phyloP scores from a whole-genome alignment of 2,888 invertebrate genomes.

The Tenthredo scrophulariae region DNA sequence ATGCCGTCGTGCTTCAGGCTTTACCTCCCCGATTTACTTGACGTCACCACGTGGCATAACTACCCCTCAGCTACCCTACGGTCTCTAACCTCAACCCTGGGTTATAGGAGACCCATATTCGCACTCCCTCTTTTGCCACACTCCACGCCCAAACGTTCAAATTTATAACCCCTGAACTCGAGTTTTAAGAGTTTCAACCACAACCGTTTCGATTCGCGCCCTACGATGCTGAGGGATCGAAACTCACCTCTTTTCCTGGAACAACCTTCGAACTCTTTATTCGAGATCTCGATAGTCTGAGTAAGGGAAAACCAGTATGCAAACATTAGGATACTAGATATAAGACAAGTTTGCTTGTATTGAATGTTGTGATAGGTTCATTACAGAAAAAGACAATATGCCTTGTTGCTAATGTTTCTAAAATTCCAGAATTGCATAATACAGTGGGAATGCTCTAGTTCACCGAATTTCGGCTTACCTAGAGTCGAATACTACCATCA shows the following conservation, averaged over 20 bases:
- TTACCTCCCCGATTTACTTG: constrained; percentile 64
- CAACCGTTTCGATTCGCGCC: constrained; percentile 23
- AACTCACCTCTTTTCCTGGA: background rate
- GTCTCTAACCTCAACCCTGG: constrained; percentile 46
- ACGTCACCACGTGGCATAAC: constrained; percentile 66
- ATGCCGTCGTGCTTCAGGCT: constrained; percentile 46
- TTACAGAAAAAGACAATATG: too few species aligned
- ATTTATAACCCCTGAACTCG: constrained; percentile 44
- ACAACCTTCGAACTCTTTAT: background rate
- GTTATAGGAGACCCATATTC: constrained; percentile 42
- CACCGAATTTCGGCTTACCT: too few species aligned
- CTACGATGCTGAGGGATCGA: background rate
- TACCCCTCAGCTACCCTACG: constrained; percentile 44
- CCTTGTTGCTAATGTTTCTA: too few species aligned
- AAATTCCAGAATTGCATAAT: too few species aligned
- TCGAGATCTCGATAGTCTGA: background rate
- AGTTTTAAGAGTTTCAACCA: constrained; percentile 35
- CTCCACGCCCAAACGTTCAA: constrained; percentile 67
- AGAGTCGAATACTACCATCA: background rate
- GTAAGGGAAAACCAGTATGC: background rate
- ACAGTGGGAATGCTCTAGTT: too few species aligned
- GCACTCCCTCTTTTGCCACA: constrained; percentile 59
- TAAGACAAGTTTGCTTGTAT: background rate
- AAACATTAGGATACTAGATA: background rate
- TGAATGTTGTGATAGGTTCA: background rate